Conservation (phyloP, 2,888 invertebrate species). For the Harpagoxenus sublaevis region DNA sequence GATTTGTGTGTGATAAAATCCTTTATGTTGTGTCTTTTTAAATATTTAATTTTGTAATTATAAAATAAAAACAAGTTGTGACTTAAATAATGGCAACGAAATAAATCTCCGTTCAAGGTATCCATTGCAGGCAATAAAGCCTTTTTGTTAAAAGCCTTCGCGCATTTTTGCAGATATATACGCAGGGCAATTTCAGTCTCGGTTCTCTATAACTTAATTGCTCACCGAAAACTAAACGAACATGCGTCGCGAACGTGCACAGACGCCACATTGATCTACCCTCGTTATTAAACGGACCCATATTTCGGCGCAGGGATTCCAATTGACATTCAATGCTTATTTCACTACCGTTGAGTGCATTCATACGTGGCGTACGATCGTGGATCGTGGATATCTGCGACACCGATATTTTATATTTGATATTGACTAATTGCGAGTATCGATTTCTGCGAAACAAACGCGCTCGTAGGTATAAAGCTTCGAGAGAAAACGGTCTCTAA, state of each 20-base stretch:
- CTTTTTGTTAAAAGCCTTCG: neutral
- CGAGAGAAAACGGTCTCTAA: neutral
- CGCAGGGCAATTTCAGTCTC: neutral
- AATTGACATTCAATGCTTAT: slow-evolving; percentile 38
- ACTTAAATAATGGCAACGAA: slow-evolving; percentile 4
- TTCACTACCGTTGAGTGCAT: neutral
- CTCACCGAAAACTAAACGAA: slow-evolving; percentile 35
- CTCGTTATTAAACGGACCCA: slow-evolving; percentile 31
- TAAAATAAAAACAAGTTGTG: neutral
- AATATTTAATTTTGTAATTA: neutral
- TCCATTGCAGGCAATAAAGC: neutral
- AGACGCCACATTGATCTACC: slow-evolving; percentile 31
- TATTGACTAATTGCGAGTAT: slow-evolving; percentile 19
- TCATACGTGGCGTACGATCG: neutral
- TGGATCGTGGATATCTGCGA: neutral
- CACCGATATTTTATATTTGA: slow-evolving; percentile 27
- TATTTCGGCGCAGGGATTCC: slow-evolving; percentile 20
- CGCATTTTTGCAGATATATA: neutral
- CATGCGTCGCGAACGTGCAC: neutral
- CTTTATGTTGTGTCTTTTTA: neutral
- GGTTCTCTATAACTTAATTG: slow-evolving; percentile 16
- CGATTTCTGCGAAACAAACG: neutral
- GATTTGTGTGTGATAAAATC: neutral
- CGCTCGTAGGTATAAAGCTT: neutral
- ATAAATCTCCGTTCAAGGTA: neutral